Conservation (phyloP, 2,888 invertebrate species). For the Macroteleia sp. region DNA sequence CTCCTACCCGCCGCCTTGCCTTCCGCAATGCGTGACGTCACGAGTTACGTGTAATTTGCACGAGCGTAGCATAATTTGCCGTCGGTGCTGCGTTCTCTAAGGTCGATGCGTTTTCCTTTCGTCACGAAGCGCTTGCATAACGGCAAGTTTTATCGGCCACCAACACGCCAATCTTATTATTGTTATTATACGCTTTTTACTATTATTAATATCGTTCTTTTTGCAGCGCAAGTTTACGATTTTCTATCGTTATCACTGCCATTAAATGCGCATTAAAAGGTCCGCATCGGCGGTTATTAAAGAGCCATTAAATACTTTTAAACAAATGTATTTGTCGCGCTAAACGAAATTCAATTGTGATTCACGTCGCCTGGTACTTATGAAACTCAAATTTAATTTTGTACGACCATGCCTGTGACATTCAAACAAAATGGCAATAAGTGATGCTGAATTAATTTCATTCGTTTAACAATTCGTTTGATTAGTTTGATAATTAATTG, state of each 20-base stretch:
- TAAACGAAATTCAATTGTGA: not conserved
- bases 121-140: conserved; percentile 42
- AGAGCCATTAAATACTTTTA: too few species aligned
- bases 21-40: conserved; percentile 57
- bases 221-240: too few species aligned
- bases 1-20: conserved; percentile 8
- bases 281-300: too few species aligned
- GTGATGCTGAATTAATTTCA: not conserved
- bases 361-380: not conserved
- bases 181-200: not conserved
- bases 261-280: too few species aligned
- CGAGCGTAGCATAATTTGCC: conserved; percentile 31
- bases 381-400: not conserved
- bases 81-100: conserved; percentile 25
- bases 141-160: conserved; percentile 13
- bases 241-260: too few species aligned
- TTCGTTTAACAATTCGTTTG: too few species aligned
- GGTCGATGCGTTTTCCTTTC: conserved; percentile 54
- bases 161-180: not conserved
- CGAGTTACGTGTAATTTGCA: conserved; percentile 51
- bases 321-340: too few species aligned
- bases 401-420: too few species aligned
- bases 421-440: not conserved
- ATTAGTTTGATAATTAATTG: too few species aligned
- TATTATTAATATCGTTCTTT: not conserved